Conservation (phyloP, 1,140 invertebrate genomes). For the Riptortus pedestris region DNA sequence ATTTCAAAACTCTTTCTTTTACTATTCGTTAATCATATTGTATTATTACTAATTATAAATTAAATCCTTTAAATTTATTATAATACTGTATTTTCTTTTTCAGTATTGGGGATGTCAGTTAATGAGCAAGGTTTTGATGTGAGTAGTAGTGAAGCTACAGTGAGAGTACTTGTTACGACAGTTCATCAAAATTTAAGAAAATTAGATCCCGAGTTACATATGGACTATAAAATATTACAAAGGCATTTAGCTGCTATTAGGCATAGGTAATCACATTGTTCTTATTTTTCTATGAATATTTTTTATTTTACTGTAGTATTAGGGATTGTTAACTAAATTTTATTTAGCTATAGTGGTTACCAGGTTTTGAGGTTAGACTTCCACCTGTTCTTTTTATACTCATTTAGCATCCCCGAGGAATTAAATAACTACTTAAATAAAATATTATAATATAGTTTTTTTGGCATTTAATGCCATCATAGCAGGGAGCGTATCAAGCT, state of each 20-base stretch:
- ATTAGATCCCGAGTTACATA: constrained; percentile 81
- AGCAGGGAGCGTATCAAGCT: no score
- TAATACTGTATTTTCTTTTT: neutral
- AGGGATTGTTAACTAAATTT: neutral
- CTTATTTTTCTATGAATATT: constrained; percentile 22
- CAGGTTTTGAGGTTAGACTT: no score
- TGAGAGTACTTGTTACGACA: constrained; percentile 83
- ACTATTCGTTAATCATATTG: no score
- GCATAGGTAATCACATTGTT: constrained; percentile 48
- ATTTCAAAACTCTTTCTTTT: no score
- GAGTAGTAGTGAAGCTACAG: constrained; percentile 66
- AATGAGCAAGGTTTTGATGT: constrained; percentile 78
- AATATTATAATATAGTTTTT: no score
- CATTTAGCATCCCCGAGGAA: no score
- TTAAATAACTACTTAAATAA: no score
- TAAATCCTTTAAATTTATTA: no score
- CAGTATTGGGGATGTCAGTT: constrained; percentile 44
- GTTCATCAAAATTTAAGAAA: constrained; percentile 87
- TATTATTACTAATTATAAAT: no score
- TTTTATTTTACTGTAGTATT: neutral
- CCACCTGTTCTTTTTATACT: no score
- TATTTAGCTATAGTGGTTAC: neutral
- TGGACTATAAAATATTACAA: constrained; percentile 75
- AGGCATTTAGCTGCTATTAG: constrained; percentile 85
- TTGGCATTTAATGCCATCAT: no score